These are phyloP conservation scores for Hirtodrosophila trivittata DNA, from an alignment of 2,888 invertebrate species.

Conservation along the genomic window DNA sequence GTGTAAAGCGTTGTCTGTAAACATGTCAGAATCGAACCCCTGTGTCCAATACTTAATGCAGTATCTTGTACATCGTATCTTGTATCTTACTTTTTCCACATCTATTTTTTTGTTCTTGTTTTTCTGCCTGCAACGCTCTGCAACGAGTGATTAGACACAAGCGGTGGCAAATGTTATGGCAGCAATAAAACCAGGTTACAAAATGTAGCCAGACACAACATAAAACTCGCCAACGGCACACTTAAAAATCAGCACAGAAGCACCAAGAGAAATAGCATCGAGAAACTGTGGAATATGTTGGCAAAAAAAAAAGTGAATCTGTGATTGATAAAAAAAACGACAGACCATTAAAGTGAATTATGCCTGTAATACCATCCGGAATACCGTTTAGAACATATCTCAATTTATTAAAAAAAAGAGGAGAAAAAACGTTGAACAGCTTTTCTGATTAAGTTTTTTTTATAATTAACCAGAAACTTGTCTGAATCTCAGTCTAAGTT, in stretches of 20 bases:
- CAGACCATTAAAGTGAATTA: conserved; percentile 52
- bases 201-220: conserved; percentile 72
- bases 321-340: conserved; percentile 66
- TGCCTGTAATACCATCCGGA: conserved; percentile 21
- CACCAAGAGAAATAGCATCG: conserved; percentile 36
- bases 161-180: conserved; percentile 69
- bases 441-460: not conserved
- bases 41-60: conserved; percentile 71
- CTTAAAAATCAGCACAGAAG: conserved; percentile 57
- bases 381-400: conserved; percentile 24
- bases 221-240: conserved; percentile 61
- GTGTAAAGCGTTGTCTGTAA: conserved; percentile 56
- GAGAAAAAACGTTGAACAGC: too few relatives aligned
- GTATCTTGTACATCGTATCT: conserved; percentile 67
- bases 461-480: conserved; percentile 4
- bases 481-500: not conserved
- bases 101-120: conserved; percentile 12
- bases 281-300: conserved; percentile 39
- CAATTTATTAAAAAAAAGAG: conserved; percentile 4
- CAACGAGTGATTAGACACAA: conserved; percentile 68
- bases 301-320: conserved; percentile 64
- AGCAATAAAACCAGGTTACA: conserved; percentile 77
- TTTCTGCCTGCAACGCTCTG: conserved; percentile 20
- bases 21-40: conserved; percentile 65
- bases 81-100: conserved; percentile 18